Conservation (phyloP, 2,888 invertebrate genomes). For the Drosophila flavopinicola region DNA sequence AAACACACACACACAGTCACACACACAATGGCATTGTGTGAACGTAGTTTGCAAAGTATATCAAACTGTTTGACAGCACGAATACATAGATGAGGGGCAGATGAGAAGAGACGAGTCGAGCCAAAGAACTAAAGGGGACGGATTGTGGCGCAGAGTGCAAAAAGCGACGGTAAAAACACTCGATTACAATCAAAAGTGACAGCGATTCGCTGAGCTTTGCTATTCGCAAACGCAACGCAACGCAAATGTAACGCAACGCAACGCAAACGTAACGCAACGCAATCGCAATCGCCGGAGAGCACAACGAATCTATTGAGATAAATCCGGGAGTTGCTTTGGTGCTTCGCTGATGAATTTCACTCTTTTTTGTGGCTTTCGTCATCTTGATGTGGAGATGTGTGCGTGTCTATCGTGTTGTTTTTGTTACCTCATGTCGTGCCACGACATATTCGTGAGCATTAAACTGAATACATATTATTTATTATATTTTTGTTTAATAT, state of each 20-base stretch:
- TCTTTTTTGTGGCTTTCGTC: constrained; percentile 3
- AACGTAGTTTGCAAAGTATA: constrained; percentile 67
- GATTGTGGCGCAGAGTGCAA: constrained; percentile 10
- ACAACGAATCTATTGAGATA: constrained; percentile 21
- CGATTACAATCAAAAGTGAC: constrained; percentile 78
- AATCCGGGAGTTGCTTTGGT: constrained; percentile 5
- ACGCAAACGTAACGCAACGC: neutral
- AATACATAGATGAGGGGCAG: constrained; percentile 8
- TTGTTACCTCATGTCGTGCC: too few species aligned
- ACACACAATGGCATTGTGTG: constrained; percentile 26
- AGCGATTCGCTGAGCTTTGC: constrained; percentile 54
- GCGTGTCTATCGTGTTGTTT: too few species aligned
- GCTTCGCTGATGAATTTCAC: constrained; percentile 53
- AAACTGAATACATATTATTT: too few species aligned
- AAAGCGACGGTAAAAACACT: constrained; percentile 61
- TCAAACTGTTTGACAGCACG: constrained; percentile 68
- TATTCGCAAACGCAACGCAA: too few species aligned
- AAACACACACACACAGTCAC: constrained; percentile 36
- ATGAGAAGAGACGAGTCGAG: neutral
- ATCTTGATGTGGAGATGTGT: too few species aligned
- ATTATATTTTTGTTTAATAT: too few species aligned
- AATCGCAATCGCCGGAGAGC: neutral
- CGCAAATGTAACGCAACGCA: neutral
- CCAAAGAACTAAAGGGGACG: neutral
- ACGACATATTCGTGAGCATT: too few species aligned